Percentiles rank a stretch among this genome's conserved stretches.
Evolutionary conservation across 1,140 invertebrate species (phyloP).

Genomic region (Cherax quadricarinatus): DNA sequence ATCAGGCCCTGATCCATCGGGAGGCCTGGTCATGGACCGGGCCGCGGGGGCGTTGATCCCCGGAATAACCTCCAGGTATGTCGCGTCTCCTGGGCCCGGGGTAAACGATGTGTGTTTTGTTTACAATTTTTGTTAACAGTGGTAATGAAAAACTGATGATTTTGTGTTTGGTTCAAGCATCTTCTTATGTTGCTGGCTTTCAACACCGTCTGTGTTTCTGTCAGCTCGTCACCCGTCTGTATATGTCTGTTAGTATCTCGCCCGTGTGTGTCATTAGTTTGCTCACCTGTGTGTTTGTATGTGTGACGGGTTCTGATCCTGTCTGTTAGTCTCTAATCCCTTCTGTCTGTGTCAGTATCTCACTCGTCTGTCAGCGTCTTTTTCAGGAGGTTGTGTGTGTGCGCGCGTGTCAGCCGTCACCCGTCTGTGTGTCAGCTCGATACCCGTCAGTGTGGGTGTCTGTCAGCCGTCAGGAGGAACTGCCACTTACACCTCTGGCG

Average conservation of each 20-base stretch:
- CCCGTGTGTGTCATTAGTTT: no score
- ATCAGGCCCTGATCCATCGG: no score
- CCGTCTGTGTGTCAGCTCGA: conserved; percentile 24
- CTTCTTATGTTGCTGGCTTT: conserved; percentile 8
- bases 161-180: conserved; percentile 45
- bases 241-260: no score
- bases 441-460: not conserved
- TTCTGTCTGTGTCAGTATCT: no score
- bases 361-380: no score
- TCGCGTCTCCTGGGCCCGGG: conserved; percentile 1
- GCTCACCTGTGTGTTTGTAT: no score
- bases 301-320: no score
- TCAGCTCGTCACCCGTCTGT: conserved; percentile 7
- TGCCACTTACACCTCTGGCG: not conserved
- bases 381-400: no score
- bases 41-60: no score
- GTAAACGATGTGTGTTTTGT: conserved; percentile 62
- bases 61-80: no score
- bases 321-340: no score
- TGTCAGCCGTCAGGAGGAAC: not conserved
- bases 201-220: conserved; percentile 10
- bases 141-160: conserved; percentile 65
- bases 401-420: not conserved
- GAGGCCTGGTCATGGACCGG: no score
- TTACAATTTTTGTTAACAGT: conserved; percentile 59